Conservation (phyloP, 2,888 invertebrate species). For the Drosophila stalkeri region DNA sequence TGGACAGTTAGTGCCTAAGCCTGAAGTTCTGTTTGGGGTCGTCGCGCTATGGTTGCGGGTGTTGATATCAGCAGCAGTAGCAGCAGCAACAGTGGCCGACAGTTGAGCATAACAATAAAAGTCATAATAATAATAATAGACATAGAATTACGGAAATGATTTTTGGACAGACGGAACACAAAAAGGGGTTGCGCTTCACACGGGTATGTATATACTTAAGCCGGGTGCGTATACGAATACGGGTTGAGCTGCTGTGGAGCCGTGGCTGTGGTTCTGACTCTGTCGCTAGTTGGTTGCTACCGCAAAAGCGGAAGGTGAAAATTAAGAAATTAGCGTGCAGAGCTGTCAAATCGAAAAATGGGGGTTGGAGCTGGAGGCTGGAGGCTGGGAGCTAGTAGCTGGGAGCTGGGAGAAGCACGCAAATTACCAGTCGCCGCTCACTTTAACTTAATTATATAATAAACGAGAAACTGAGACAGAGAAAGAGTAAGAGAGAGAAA, state of each 20-base stretch:
- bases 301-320: constrained; percentile 81
- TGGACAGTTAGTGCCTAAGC: constrained; percentile 48
- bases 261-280: constrained; percentile 1
- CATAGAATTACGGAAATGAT: constrained; percentile 75
- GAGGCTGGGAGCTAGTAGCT: constrained; percentile 18
- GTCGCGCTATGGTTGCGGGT: constrained; percentile 53
- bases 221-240: constrained; percentile 22
- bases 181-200: constrained; percentile 66
- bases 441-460: constrained; percentile 82
- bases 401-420: constrained; percentile 35
- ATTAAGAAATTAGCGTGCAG: constrained; percentile 81
- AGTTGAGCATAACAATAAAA: constrained; percentile 76
- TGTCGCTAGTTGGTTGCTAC: constrained; percentile 35
- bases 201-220: constrained; percentile 33
- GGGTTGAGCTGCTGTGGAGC: constrained; percentile 13
- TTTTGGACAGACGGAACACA: constrained; percentile 40
- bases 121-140: constrained; percentile 80
- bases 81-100: constrained; percentile 25
- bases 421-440: constrained; percentile 64
- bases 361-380: constrained; percentile 44
- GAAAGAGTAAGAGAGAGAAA: background rate
- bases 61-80: constrained; percentile 55
- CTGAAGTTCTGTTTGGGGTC: constrained; percentile 54
- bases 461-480: constrained; percentile 42
- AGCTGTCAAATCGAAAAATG: constrained; percentile 38